Evolutionary conservation across 1,140 invertebrate genomes (phyloP).

Genomic region (Temnothorax longispinosus): DNA sequence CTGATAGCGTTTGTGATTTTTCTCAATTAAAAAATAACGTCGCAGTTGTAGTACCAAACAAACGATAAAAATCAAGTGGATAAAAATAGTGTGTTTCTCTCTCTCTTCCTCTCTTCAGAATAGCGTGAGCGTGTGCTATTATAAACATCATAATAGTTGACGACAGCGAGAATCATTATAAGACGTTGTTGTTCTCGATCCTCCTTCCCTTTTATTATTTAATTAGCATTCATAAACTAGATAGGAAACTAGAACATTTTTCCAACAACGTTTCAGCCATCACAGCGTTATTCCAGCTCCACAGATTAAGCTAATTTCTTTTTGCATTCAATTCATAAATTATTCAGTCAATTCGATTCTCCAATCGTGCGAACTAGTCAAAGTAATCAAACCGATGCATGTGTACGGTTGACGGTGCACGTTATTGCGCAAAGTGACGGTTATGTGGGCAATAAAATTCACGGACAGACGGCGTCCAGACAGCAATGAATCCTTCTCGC

Average conservation of each 20-base stretch:
- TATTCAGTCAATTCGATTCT: conserved; percentile 7
- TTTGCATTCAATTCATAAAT: conserved; percentile 16
- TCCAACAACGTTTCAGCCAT: not conserved
- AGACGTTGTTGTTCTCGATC: not conserved
- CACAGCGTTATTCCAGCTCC: not conserved
- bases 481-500: conserved; percentile 29
- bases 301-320: not conserved
- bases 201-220: not conserved
- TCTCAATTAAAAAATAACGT: not conserved
- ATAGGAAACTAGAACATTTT: not conserved
- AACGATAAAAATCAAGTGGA: not conserved
- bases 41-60: not conserved
- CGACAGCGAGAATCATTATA: not conserved
- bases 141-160: not conserved
- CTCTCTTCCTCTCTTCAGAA: not conserved
- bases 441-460: conserved; percentile 39
- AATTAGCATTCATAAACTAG: not conserved
- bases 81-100: not conserved
- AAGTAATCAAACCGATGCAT: conserved; percentile 9
- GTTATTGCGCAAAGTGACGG: conserved; percentile 22
- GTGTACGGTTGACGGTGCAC: not conserved
- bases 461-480: conserved; percentile 31
- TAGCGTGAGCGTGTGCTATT: not conserved
- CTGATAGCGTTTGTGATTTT: not conserved
- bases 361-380: conserved; percentile 6